Base-by-base conservation (phyloP, 2,113 vertebrate genomes). In the Octodon degus region DNA sequence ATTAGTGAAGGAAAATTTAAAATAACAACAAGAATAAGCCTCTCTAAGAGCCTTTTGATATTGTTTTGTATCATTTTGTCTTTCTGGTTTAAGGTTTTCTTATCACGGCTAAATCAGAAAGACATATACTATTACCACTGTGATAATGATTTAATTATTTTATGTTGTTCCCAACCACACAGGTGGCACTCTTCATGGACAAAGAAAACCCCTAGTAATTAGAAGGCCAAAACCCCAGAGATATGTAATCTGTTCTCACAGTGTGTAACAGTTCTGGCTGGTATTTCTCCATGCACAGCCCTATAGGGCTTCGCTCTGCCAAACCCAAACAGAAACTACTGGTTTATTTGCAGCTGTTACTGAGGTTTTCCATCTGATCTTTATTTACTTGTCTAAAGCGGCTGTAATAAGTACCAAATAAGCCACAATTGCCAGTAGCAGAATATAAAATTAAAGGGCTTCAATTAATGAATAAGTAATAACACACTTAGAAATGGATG, bases 301-400 rank as follows among this genome's bases (percentile, higher is more conserved):
- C 93, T 79, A 68, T 70, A 98, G 93, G 76, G 92, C 83, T 87
- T 93, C 97, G 53, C n/a, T 89, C 95, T 97, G 97, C 98, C 97
- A 98, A 97, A 98, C 87, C 90, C 97, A 97, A 98, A 98, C 97
- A 98, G 96, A 98, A 98, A 97, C 97, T 96, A 97, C 92, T 65
- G 96, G 98, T 96, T 86, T 97, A 95, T 97, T 90, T 98, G 96
- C 97, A 98, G 97, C 96, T 89, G 95, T 86, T 97, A 65, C 93
- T 94, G 93, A 97, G 90, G 85, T 68, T 97, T 98, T 95, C 97
- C 97, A 96, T 98, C 94, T 97, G 97, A 98, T 98, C 98, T 98
- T 98, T 98, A 98, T 97, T 98, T 98, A 98, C 98, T 97, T 98
- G 96, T 98, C 97, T 97, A 96, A 98, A 98, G 97, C 58, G 83